Conservation (phyloP, 2,113 vertebrate species). For the Hemibagrus wyckioides region DNA sequence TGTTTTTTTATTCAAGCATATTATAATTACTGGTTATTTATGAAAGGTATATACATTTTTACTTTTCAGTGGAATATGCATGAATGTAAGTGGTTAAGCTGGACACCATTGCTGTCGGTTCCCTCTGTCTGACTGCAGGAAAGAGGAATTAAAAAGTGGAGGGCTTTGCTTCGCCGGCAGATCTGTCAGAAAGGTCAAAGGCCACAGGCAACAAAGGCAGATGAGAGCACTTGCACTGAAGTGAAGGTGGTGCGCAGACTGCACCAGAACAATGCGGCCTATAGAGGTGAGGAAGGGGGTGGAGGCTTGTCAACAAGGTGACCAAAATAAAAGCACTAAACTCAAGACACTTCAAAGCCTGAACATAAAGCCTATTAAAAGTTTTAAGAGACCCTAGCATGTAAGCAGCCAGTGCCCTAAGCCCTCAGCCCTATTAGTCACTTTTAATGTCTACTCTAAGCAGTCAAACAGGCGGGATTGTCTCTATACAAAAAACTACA, state of each 20-base stretch:
- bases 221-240: constrained; percentile 61
- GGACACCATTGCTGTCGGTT: neutral
- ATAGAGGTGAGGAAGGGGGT: constrained; percentile 37
- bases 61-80: too few relatives aligned
- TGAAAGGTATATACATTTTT: neutral
- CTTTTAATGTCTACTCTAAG: constrained; percentile 47
- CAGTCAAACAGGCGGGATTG: constrained; percentile 41
- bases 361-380: constrained; percentile 50
- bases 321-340: constrained; percentile 50
- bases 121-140: constrained; percentile 27
- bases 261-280: constrained; percentile 53
- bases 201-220: constrained; percentile 67
- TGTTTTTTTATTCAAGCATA: neutral
- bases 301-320: constrained; percentile 47
- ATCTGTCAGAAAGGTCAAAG: constrained; percentile 62
- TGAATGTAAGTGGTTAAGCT: neutral
- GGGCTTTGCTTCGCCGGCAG: constrained; percentile 55
- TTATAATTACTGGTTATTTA: neutral
- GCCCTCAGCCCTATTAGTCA: constrained; percentile 33
- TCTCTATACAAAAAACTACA: constrained; percentile 39
- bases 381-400: constrained; percentile 43
- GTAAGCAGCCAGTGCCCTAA: constrained; percentile 36
- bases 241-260: constrained; percentile 50
- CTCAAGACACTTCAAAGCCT: constrained; percentile 49
- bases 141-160: constrained; percentile 45